Evolutionary conservation across 2,113 vertebrate species (phyloP).

Genomic region (Triplophysa tibetana): DNA sequence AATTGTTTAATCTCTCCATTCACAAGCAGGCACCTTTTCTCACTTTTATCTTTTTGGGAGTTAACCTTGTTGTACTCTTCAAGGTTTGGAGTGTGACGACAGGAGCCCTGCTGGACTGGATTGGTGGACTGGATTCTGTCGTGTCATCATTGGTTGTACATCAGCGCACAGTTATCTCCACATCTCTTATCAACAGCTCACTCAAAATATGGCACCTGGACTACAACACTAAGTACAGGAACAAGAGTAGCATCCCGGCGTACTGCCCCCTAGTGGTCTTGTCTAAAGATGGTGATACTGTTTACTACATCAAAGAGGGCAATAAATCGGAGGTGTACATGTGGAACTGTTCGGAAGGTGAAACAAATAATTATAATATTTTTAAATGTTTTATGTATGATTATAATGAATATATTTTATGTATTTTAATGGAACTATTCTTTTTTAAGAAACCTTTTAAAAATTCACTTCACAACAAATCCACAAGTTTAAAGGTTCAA

Average conservation of each 20-base stretch:
- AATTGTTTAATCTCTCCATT: slow-evolving; percentile 27
- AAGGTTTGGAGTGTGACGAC: slow-evolving; percentile 84
- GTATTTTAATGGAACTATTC: no score
- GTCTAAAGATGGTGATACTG: slow-evolving; percentile 62
- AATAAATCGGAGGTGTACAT: slow-evolving; percentile 71
- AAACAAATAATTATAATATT: slow-evolving; percentile 22
- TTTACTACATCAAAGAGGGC: slow-evolving; percentile 73
- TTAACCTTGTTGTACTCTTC: background rate
- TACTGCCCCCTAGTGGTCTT: slow-evolving; percentile 64
- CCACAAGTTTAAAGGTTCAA: background rate
- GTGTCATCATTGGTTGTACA: slow-evolving; percentile 63
- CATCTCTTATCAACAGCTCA: slow-evolving; percentile 60
- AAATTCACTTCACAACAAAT: no score
- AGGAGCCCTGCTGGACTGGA: slow-evolving; percentile 68
- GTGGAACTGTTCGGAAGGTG: slow-evolving; percentile 79
- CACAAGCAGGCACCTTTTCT: background rate
- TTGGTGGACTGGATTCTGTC: slow-evolving; percentile 69
- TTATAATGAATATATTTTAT: no score
- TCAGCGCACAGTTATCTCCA: slow-evolving; percentile 66
- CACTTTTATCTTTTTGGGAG: background rate
- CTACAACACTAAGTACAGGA: slow-evolving; percentile 57
- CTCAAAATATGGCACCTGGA: slow-evolving; percentile 75
- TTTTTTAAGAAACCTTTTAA: no score
- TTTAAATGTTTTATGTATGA: background rate
- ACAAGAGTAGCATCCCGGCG: slow-evolving; percentile 62